These are phyloP conservation scores for Steatocranus sp. DNA, from an alignment of 2,797 vertebrate species.

Conservation along the genomic window DNA sequence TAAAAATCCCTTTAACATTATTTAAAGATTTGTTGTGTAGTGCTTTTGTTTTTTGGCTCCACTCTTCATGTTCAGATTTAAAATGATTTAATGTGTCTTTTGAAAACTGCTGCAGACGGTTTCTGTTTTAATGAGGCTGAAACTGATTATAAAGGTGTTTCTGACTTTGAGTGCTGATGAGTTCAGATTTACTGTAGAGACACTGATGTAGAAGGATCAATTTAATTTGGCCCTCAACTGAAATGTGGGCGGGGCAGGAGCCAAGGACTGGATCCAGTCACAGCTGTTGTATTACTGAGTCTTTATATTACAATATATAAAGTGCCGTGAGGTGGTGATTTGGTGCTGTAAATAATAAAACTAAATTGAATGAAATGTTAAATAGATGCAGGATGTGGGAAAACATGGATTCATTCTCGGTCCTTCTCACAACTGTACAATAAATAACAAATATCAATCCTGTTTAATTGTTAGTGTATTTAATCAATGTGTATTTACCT, in stretches of 20 bases:
- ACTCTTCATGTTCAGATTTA: neutral
- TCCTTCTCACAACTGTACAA: accelerated
- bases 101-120: neutral
- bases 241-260: neutral
- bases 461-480: neutral
- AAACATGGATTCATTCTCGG: neutral
- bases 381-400: neutral
- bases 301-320: neutral
- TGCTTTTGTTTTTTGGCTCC: neutral
- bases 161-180: neutral
- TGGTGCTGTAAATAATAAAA: neutral
- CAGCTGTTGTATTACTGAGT: neutral
- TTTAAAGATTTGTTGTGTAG: neutral
- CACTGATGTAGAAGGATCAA: neutral
- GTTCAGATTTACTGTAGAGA: neutral
- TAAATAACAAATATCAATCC: neutral
- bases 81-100: neutral
- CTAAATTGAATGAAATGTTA: neutral
- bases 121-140: neutral
- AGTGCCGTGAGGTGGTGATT: accelerated
- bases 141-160: neutral
- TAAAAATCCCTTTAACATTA: neutral
- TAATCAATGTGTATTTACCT: neutral
- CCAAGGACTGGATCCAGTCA: neutral
- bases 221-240: accelerated